Percentiles rank a stretch among this genome's conserved stretches.
These are phyloP conservation scores for Leptinotarsa tumamoca DNA, from an alignment of 2,888 invertebrate species.

Conservation along the genomic window DNA sequence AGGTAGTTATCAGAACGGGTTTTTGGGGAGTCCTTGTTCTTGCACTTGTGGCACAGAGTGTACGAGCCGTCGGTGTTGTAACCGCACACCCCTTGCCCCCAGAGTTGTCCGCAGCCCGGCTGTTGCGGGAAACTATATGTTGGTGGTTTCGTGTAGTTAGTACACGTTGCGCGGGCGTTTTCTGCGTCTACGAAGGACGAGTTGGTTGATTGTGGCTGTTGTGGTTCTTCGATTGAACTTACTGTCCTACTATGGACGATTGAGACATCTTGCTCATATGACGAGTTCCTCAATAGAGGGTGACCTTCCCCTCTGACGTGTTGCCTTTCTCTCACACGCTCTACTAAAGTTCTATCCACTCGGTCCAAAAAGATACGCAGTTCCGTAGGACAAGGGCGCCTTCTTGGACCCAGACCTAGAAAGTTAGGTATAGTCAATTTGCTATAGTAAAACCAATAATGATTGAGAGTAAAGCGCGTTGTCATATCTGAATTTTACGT, in stretches of 20 bases:
- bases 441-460: too few species aligned
- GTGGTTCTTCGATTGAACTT: constrained; percentile 24
- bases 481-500: too few species aligned
- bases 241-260: constrained; percentile 30
- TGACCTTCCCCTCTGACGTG: constrained; percentile 67
- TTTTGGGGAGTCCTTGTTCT: constrained; percentile 63
- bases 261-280: constrained; percentile 32
- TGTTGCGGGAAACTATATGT: constrained; percentile 67
- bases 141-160: constrained; percentile 66
- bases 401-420: constrained; percentile 42
- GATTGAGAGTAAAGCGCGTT: too few species aligned
- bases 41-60: constrained; percentile 69
- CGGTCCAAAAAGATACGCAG: constrained; percentile 47
- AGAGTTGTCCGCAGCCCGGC: constrained; percentile 69
- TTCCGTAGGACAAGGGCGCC: constrained; percentile 47
- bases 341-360: constrained; percentile 52
- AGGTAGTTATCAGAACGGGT: constrained; percentile 49
- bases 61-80: constrained; percentile 65
- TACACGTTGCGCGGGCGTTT: constrained; percentile 53
- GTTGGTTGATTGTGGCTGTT: constrained; percentile 18
- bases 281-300: constrained; percentile 58
- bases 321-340: constrained; percentile 61
- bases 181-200: constrained; percentile 47
- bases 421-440: too few species aligned
- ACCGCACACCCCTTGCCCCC: constrained; percentile 69